Percentiles rank a stretch among this genome's conserved stretches.
Conservation (phyloP, 2,113 vertebrate genomes). For the Grallaria varia region DNA sequence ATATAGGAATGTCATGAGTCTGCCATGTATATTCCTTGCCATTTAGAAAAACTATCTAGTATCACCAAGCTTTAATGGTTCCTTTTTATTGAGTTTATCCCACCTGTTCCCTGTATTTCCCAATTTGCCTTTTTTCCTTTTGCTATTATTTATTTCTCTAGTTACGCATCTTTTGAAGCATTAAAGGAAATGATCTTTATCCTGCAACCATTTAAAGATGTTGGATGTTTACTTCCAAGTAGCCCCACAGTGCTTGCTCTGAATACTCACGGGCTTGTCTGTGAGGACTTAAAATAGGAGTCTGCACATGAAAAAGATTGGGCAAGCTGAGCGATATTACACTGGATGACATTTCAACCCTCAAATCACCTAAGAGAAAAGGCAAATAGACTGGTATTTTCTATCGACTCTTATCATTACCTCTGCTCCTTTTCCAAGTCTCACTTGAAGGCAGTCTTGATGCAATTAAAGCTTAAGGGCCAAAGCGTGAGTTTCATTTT, state of each 20-base stretch:
- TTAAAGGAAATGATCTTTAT: not conserved
- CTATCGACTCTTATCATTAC: conserved; percentile 14
- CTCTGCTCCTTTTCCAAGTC: conserved; percentile 30
- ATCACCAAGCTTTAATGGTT: not conserved
- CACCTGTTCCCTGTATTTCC: not conserved
- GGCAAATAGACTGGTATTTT: conserved; percentile 26
- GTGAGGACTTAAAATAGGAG: not conserved
- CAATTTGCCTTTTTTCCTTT: not conserved
- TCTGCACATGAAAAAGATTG: not conserved
- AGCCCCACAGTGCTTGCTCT: not conserved
- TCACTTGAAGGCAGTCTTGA: conserved; percentile 2
- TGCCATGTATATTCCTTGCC: not conserved
- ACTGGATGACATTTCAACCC: not conserved
- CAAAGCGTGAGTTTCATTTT: not conserved
- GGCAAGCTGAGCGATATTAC: not conserved
- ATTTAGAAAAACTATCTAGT: not conserved
- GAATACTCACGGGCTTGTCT: not conserved
- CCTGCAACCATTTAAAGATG: not conserved
- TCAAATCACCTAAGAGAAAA: conserved; percentile 23
- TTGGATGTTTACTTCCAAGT: not conserved
- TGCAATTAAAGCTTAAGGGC: conserved; percentile 47
- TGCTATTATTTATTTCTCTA: not conserved
- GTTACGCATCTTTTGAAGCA: not conserved
- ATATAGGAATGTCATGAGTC: not conserved
- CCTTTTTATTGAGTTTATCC: not conserved